Evolutionary conservation across 2,797 vertebrate species (phyloP).

Genomic region (Percopsis omiscomaycus): DNA sequence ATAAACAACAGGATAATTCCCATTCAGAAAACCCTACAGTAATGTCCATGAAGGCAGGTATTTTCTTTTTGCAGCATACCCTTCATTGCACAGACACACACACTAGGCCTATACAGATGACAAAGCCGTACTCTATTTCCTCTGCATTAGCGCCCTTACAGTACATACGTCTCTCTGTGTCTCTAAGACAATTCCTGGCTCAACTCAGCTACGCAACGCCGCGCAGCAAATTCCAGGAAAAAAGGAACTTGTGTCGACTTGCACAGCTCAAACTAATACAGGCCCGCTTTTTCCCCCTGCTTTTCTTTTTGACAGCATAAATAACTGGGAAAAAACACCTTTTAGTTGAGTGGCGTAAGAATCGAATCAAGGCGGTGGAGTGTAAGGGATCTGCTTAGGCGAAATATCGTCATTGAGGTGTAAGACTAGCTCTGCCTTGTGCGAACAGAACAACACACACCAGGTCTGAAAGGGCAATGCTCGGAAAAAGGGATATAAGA

Average conservation of each 20-base stretch:
- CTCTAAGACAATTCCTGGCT: conserved; percentile 65
- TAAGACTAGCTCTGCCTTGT: conserved; percentile 22
- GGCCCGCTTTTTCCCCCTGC: conserved; percentile 35
- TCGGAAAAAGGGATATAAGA: conserved; percentile 40
- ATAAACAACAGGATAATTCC: too few species aligned
- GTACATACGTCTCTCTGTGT: conserved; percentile 30
- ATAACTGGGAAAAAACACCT: conserved; percentile 69
- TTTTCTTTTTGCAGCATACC: too few species aligned
- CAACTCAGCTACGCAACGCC: conserved; percentile 42
- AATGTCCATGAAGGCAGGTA: too few species aligned
- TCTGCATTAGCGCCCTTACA: too few species aligned
- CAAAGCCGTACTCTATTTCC: too few species aligned
- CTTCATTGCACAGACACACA: too few species aligned
- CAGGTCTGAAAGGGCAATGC: conserved; percentile 23
- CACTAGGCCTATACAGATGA: background rate
- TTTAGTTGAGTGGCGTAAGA: conserved; percentile 46
- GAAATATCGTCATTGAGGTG: conserved; percentile 23
- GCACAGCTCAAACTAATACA: conserved; percentile 71
- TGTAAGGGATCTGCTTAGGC: conserved; percentile 19
- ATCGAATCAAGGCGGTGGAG: conserved; percentile 24
- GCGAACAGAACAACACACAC: conserved; percentile 26
- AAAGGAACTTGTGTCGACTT: conserved; percentile 80
- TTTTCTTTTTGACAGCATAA: conserved; percentile 64
- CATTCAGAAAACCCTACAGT: too few species aligned
- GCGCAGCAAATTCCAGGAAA: conserved; percentile 79